phyloP scores from a whole-genome alignment of 2,888 invertebrate genomes.

The Tipula vernalis region DNA sequence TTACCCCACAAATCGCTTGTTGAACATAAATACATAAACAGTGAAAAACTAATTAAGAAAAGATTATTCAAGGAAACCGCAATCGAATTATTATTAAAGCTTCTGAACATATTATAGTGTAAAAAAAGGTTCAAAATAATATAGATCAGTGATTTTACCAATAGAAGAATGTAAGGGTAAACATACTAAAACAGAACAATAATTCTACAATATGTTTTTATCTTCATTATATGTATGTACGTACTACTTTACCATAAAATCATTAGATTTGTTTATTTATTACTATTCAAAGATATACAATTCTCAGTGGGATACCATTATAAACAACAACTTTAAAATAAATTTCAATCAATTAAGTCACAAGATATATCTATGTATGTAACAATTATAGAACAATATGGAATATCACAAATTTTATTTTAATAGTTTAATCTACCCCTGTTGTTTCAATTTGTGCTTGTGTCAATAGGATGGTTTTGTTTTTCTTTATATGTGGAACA shows the following conservation, averaged over 20 bases:
- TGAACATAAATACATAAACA: background rate
- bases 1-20: background rate
- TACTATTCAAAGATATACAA: background rate
- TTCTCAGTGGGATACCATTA: background rate
- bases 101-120: background rate
- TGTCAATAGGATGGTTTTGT: background rate
- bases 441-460: background rate
- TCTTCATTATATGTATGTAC: background rate
- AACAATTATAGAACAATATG: background rate
- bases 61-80: background rate
- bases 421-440: background rate
- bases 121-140: background rate
- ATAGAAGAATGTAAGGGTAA: background rate
- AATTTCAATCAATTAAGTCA: background rate
- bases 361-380: background rate
- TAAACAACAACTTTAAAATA: background rate
- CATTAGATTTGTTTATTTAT: background rate
- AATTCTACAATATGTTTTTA: background rate
- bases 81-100: background rate
- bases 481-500: background rate
- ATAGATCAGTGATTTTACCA: background rate
- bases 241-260: background rate
- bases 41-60: background rate
- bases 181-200: background rate
- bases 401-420: background rate